Evolutionary conservation across 1,140 invertebrate species (phyloP).

Genomic region (Zaprionus taronus): DNA sequence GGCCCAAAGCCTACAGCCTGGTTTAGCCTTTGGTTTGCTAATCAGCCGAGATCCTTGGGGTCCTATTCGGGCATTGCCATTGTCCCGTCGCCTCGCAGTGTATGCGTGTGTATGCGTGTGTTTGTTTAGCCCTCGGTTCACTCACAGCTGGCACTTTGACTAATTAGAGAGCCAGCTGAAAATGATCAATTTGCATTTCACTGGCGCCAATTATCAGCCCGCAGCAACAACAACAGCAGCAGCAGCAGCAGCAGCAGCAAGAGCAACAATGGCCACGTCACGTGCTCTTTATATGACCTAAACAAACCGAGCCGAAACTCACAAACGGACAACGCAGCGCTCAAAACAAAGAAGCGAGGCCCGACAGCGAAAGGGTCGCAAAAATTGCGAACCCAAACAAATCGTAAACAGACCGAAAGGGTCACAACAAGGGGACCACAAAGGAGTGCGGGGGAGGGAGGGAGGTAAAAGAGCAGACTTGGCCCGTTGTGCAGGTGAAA

Average conservation of each 20-base stretch:
- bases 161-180: conserved; percentile 74
- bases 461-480: background rate
- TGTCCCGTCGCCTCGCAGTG: conserved; percentile 1
- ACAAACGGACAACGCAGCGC: conserved; percentile 21
- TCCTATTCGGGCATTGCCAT: conserved; percentile 12
- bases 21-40: conserved; percentile 52
- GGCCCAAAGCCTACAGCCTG: conserved; percentile 36
- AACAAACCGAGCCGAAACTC: conserved; percentile 33
- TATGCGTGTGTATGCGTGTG: conserved; percentile 14
- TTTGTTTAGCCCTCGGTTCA: conserved; percentile 68
- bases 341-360: conserved; percentile 29
- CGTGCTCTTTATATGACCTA: conserved; percentile 45
- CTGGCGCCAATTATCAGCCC: conserved; percentile 69
- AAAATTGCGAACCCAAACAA: conserved; percentile 71
- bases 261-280: conserved; percentile 28
- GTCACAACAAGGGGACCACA: background rate
- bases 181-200: conserved; percentile 82
- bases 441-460: background rate
- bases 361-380: conserved; percentile 31
- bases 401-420: conserved; percentile 57
- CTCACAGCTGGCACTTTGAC: conserved; percentile 68
- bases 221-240: conserved; percentile 31
- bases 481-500: conserved; percentile 5
- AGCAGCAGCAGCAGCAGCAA: background rate
- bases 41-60: conserved; percentile 62